Percentiles rank a stretch among this genome's conserved stretches.
These are phyloP conservation scores for Boulengeromyrus knoepffleri DNA, from an alignment of 2,113 vertebrate species.

Conservation along the genomic window DNA sequence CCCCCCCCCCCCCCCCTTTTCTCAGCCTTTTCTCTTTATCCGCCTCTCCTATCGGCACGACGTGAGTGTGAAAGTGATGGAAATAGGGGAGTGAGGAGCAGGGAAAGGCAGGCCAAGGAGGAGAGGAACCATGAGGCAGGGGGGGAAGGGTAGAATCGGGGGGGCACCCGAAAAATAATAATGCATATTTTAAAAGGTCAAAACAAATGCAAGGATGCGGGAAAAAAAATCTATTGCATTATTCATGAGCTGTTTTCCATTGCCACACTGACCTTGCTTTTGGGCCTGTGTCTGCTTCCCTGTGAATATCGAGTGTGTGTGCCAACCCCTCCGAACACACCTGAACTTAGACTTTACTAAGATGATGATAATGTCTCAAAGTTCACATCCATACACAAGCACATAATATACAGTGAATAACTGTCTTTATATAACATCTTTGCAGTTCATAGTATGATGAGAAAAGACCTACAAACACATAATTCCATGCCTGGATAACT, in stretches of 20 bases:
- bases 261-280: not conserved
- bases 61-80: conserved; percentile 23
- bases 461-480: not conserved
- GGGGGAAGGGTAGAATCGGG: not conserved
- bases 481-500: not conserved
- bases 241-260: conserved; percentile 22
- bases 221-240: conserved; percentile 27
- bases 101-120: not conserved
- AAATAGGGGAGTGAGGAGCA: not conserved
- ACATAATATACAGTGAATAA: not conserved
- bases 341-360: not conserved
- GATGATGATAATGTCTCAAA: not conserved
- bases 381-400: not conserved
- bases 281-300: not conserved
- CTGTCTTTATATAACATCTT: not conserved
- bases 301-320: not conserved
- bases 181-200: conserved; percentile 22
- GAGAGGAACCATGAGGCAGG: not conserved
- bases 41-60: conserved; percentile 1
- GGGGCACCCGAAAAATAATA: not conserved
- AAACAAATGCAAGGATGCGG: conserved; percentile 19
- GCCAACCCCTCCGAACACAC: not conserved
- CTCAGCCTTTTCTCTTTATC: conserved; percentile 43
- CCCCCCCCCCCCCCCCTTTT: conserved; percentile 49
- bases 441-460: not conserved